Percentiles rank a stretch among this genome's conserved stretches.
Conservation (phyloP, 1,140 invertebrate species). For the Cepaea nemoralis region DNA sequence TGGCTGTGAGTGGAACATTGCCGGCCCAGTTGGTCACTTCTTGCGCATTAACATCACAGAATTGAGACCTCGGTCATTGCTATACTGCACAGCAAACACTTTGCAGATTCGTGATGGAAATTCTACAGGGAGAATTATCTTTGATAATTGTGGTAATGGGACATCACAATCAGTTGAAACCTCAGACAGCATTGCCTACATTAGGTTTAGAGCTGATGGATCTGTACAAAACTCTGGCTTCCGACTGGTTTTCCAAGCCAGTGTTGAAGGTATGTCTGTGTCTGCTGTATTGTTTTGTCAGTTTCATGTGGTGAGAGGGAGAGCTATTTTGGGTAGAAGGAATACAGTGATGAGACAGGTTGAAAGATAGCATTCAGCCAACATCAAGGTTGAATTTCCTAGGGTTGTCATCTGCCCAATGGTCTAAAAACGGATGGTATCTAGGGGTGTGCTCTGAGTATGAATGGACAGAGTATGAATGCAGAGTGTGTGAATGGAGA, state of each 20-base stretch:
- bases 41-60: constrained; percentile 70
- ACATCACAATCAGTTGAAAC: constrained; percentile 72
- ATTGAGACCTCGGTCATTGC: constrained; percentile 51
- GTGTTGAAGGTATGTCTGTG: constrained; percentile 75
- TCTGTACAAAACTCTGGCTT: constrained; percentile 69
- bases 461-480: too few species aligned
- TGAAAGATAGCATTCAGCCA: too few species aligned
- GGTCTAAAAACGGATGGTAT: too few species aligned
- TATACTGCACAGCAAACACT: constrained; percentile 68
- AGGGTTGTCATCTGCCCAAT: too few species aligned
- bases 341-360: too few species aligned
- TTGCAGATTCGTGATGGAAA: constrained; percentile 72
- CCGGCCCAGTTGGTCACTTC: constrained; percentile 70
- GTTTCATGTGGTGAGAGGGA: too few species aligned
- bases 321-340: too few species aligned
- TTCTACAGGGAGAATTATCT: constrained; percentile 59
- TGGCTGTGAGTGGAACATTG: constrained; percentile 83
- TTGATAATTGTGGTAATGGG: constrained; percentile 69
- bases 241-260: constrained; percentile 75
- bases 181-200: constrained; percentile 73
- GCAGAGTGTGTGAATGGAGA: too few species aligned
- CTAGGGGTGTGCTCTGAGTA: too few species aligned
- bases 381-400: too few species aligned
- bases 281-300: too few species aligned
- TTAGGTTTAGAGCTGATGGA: constrained; percentile 72